phyloP scores from a whole-genome alignment of 2,113 vertebrate species.

The Orthonyx spaldingii region DNA sequence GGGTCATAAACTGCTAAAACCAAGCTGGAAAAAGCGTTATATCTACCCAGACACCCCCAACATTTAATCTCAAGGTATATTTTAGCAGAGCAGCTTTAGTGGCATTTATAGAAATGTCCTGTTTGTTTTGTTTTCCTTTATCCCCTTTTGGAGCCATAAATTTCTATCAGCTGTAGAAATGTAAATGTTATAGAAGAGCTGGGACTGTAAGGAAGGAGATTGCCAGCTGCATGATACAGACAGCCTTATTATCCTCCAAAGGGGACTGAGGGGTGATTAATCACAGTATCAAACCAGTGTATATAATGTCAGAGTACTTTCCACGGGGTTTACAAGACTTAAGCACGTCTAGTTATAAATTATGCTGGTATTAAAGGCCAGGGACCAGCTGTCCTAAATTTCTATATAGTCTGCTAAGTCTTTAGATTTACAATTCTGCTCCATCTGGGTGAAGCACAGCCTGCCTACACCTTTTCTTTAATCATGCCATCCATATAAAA shows the following conservation, averaged over 20 bases:
- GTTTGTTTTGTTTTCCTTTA: constrained; percentile 12
- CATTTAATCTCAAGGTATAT: neutral
- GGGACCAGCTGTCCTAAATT: constrained; percentile 57
- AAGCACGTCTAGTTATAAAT: constrained; percentile 46
- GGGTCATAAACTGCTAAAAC: neutral
- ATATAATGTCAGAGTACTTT: constrained; percentile 49
- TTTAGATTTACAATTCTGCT: constrained; percentile 34
- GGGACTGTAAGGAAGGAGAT: neutral
- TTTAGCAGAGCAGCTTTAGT: neutral
- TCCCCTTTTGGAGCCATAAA: neutral
- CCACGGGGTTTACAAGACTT: constrained; percentile 48
- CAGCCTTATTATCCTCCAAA: constrained; percentile 28
- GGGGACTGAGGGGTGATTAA: constrained; percentile 3
- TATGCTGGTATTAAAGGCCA: constrained; percentile 49
- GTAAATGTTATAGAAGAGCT: constrained; percentile 30
- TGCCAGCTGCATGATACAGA: constrained; percentile 36
- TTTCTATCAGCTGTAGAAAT: constrained; percentile 36
- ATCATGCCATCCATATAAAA: neutral
- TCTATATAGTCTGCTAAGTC: constrained; percentile 47
- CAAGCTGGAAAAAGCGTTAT: neutral
- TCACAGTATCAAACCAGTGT: constrained; percentile 51
- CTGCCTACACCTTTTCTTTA: constrained; percentile 48
- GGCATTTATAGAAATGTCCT: constrained; percentile 19
- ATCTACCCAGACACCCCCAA: neutral
- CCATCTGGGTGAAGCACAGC: constrained; percentile 26